A percentile compares a stretch with the other conserved stretches of the same genome.
Conservation (phyloP, 2,113 vertebrate species). For the Ophthalmolycus amberensis region DNA sequence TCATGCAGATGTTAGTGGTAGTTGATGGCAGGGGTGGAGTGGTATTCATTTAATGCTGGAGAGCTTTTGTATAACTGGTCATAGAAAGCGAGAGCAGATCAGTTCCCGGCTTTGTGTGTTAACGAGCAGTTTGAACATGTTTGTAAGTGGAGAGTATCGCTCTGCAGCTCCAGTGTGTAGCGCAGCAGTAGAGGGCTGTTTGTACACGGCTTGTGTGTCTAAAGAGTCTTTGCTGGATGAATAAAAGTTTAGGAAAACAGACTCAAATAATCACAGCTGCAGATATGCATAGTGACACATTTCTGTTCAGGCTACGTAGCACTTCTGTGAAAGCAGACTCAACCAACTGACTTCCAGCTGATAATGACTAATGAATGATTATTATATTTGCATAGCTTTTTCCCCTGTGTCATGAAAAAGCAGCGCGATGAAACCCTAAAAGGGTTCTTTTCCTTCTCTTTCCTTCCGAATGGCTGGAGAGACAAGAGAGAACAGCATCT, state of each 20-base stretch:
- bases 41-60: slow-evolving; percentile 4
- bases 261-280: not conserved
- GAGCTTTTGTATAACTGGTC: not conserved
- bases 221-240: not conserved
- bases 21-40: not conserved
- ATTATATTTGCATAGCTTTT: slow-evolving; percentile 53
- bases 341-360: slow-evolving; percentile 23
- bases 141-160: not conserved
- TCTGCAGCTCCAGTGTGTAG: not conserved
- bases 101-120: not conserved
- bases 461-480: slow-evolving; percentile 37
- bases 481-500: slow-evolving; percentile 45
- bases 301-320: slow-evolving; percentile 22
- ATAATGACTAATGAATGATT: slow-evolving; percentile 57
- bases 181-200: not conserved
- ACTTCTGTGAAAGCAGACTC: slow-evolving; percentile 13
- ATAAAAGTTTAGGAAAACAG: not conserved
- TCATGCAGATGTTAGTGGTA: not conserved
- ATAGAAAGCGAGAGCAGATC: not conserved
- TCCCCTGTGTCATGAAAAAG: slow-evolving; percentile 38
- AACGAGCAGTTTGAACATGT: not conserved
- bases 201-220: not conserved
- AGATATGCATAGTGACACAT: slow-evolving; percentile 6
- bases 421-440: not conserved
- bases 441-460: not conserved